Evolutionary conservation across 2,888 invertebrate genomes (phyloP).

Genomic region (Acleris cristana): DNA sequence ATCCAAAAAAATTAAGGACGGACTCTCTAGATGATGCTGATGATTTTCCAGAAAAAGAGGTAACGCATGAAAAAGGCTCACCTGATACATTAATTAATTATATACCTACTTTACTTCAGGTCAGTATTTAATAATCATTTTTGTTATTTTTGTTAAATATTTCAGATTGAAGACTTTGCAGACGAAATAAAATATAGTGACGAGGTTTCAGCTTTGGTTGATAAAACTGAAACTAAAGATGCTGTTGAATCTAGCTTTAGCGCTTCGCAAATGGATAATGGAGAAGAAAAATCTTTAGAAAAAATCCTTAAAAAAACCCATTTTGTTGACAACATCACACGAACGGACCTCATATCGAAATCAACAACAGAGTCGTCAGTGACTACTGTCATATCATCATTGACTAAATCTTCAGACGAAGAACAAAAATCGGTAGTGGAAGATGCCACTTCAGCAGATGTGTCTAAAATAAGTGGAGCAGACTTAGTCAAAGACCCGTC

Average conservation of each 20-base stretch:
- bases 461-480: conserved; percentile 77
- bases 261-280: conserved; percentile 45
- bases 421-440: conserved; percentile 76
- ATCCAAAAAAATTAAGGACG: conserved; percentile 74
- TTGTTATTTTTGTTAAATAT: conserved; percentile 7
- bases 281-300: conserved; percentile 54
- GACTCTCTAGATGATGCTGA: conserved; percentile 81
- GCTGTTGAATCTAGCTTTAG: conserved; percentile 51
- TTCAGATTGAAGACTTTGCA: conserved; percentile 70
- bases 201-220: conserved; percentile 47
- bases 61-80: conserved; percentile 41
- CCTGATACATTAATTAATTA: too few relatives aligned
- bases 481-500: conserved; percentile 75
- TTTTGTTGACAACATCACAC: conserved; percentile 62
- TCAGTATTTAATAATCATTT: neutral
- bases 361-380: conserved; percentile 80
- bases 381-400: conserved; percentile 74
- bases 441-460: conserved; percentile 76
- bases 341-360: conserved; percentile 71
- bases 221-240: conserved; percentile 46
- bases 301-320: conserved; percentile 61
- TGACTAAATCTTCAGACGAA: conserved; percentile 78
- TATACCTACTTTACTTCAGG: too few relatives aligned
- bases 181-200: conserved; percentile 64
- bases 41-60: conserved; percentile 81